Evolutionary conservation across 1,140 invertebrate genomes (phyloP).

Genomic region (Euwallacea similis): DNA sequence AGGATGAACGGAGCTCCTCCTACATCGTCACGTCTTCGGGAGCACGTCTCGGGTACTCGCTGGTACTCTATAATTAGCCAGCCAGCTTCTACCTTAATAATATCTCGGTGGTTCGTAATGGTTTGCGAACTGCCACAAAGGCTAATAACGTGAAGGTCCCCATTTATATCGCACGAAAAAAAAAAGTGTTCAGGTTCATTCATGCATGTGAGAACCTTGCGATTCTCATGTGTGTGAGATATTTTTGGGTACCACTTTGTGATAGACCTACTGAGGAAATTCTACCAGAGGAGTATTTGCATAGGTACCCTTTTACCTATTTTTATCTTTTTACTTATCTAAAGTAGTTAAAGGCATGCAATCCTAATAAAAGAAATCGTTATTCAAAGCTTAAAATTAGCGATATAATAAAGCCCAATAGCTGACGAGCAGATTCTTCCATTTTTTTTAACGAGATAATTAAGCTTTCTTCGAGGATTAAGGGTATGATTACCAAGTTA

Average conservation of each 20-base stretch:
- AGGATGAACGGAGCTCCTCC: conserved; percentile 31
- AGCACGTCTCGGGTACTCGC: conserved; percentile 42
- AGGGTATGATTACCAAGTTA: neutral
- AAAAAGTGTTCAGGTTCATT: conserved; percentile 10
- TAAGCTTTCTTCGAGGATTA: conserved; percentile 2
- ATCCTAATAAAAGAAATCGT: too few species aligned
- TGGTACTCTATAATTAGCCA: conserved; percentile 42
- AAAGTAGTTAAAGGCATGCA: too few species aligned
- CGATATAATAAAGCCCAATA: too few species aligned
- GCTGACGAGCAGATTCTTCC: neutral
- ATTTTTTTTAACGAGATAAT: conserved; percentile 6
- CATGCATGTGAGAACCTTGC: conserved; percentile 34
- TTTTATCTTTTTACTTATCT: too few species aligned
- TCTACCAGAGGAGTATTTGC: neutral
- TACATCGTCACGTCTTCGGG: conserved; percentile 43
- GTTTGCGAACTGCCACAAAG: conserved; percentile 42
- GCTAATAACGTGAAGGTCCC: conserved; percentile 33
- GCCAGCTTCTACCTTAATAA: conserved; percentile 44
- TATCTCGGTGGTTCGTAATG: conserved; percentile 40
- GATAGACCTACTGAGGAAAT: neutral
- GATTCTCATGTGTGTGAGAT: conserved; percentile 17
- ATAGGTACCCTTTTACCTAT: too few species aligned
- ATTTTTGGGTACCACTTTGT: neutral
- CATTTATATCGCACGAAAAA: conserved; percentile 14
- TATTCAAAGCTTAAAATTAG: too few species aligned